Base-by-base conservation (phyloP, 2,113 vertebrate genomes). In the Anthoscopus minutus region DNA sequence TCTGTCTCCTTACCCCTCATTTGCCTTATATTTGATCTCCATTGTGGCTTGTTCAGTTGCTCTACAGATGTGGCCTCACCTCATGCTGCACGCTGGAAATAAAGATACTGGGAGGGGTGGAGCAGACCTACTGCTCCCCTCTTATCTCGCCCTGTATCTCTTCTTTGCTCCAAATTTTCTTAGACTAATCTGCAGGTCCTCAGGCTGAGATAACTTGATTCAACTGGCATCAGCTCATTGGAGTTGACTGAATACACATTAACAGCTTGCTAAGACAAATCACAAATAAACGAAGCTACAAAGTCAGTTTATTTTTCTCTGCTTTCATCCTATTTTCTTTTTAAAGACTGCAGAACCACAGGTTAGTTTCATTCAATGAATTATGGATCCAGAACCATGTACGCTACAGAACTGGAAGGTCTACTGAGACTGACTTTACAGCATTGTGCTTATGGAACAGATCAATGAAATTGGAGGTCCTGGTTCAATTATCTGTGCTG, bases 91-190 rank as follows among this genome's bases (percentile, higher is more conserved):
- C 35, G 30, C 0, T 35, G 79, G 44, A 69, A 94, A 78, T 31
- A 64, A 77, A 0, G 3, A 45, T 37, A 60, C 27, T 31, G 42
- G 27, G 58, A 87, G 88, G 80, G 60, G 88, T 77, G 69, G 78
- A 91, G 81, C 69, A 96, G 62, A 62, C 38, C 50, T 86, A 85
- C n/a, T 15, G 0, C 72, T 88, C 82, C 56, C 33, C 61, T 82
- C 28, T 73, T 94, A 92, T 78, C 92, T 86, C 23, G 1, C 15
- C 37, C 18, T 48, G 23, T 10, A 93, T 93, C 82, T 94, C 69
- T 94, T 93, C 94, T 93, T 92, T 79, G 48, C 64, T 57, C 82
- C 17, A 6, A 51, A 92, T 94, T 95, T 92, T 83, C 89, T 86
- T 65, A 61, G 60, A 62, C 28, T 89, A 86, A 81, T 69, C 45